Base-by-base conservation (phyloP, 2,797 vertebrate genomes). In the Babyrousa celebensis region DNA sequence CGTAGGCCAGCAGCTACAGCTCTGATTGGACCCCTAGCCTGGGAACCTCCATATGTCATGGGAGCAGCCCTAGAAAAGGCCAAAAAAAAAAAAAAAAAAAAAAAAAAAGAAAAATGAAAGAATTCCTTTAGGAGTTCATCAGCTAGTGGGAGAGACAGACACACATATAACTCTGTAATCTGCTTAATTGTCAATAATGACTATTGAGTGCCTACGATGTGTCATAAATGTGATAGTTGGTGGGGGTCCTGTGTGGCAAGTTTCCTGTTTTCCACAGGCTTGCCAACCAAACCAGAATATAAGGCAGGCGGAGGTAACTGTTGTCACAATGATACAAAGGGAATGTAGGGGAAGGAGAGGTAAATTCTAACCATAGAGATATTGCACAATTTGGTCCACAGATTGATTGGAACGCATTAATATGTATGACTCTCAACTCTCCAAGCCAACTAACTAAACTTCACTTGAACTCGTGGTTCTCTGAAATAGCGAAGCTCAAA, bases 401-500 rank as follows among this genome's bases (percentile, higher is more conserved):
- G 40, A 79, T 78, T 83, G 56, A 78, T n/a, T 90, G 86, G 65
- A 91, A 80, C 20, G 6, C 54, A 48, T 83, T 70, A 65, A 68
- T 67, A 32, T 77, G 77, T 70, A 23, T 67, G 56, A 79, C 40
- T 90, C n/a, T 94, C 75, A 77, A 5, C 36, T 95, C 17, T 79
- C 78, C 12, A 75, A 92, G 54, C 75, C 48, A 63, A 40, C 54
- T 74, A 79, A 86, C 29, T 72, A 84, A 90, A 67, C 67, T 80
- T 56, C 68, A 21, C 82, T 94, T 92, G 70, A 92, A 92, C 67
- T 94, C 82, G 12, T 12, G 23, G 27, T 78, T 17, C 20, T 78
- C 68, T 91, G 85, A 63, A 87, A 84, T 65, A 92, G 6, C 63
- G 72, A 91, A 12, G 48, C 85, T 82, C 77, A 68, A 36, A 88